Percentiles rank a stretch among this genome's conserved stretches.
Conservation (phyloP, 2,797 vertebrate species). For the Jordanella pulchra region DNA sequence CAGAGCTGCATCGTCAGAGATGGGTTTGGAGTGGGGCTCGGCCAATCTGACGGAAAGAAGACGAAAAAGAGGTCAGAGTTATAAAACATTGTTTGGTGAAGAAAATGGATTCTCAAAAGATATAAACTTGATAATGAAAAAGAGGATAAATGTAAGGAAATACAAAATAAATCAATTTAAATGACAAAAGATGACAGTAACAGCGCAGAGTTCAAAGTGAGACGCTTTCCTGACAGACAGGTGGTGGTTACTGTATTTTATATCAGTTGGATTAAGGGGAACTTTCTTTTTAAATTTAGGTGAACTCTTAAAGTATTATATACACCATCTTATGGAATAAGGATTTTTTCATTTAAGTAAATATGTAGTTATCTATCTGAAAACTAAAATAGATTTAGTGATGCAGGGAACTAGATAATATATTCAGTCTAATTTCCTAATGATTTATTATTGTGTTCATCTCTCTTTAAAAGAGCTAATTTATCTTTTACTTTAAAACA, state of each 20-base stretch:
- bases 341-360: no score
- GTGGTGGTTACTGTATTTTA: conserved; percentile 2
- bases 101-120: not conserved
- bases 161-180: not conserved
- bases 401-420: not conserved
- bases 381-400: not conserved
- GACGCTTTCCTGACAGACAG: not conserved
- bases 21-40: conserved; percentile 69
- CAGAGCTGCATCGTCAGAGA: conserved; percentile 80
- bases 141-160: conserved; percentile 1
- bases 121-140: not conserved
- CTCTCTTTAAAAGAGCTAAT: not conserved
- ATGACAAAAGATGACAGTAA: conserved; percentile 15
- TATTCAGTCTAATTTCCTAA: not conserved
- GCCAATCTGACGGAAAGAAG: conserved; percentile 68
- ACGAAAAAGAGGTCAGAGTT: conserved; percentile 17
- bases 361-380: not conserved
- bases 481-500: not conserved
- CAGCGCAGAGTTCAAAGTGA: conserved; percentile 5
- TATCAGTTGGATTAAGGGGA: not conserved
- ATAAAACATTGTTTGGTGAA: conserved; percentile 20
- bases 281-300: not conserved
- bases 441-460: not conserved
- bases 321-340: not conserved
- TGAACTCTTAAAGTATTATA: not conserved